phyloP scores from a whole-genome alignment of 2,888 invertebrate species.

The Mythimna impura region DNA sequence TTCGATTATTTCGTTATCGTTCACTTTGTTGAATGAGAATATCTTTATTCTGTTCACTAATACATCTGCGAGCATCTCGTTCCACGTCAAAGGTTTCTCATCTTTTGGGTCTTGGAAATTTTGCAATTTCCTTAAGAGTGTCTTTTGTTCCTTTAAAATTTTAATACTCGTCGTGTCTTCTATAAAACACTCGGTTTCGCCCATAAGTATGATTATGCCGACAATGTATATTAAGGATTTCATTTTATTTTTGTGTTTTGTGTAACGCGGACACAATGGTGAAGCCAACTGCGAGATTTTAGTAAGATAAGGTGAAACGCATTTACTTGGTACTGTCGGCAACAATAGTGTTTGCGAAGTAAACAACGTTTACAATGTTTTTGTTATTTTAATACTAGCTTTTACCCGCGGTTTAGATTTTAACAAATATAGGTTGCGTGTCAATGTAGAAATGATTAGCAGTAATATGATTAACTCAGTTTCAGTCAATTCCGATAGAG shows the following conservation, averaged over 20 bases:
- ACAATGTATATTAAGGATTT: conserved; percentile 76
- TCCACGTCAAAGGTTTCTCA: conserved; percentile 80
- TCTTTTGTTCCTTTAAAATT: conserved; percentile 73
- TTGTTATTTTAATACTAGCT: too few relatives aligned
- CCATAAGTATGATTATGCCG: conserved; percentile 75
- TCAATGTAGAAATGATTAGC: too few relatives aligned
- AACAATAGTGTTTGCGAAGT: conserved; percentile 52
- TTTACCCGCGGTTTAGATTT: too few relatives aligned
- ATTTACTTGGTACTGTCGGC: conserved; percentile 75
- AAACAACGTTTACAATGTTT: neutral
- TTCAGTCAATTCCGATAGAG: too few relatives aligned
- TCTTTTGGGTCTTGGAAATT: conserved; percentile 73
- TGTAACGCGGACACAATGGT: conserved; percentile 76
- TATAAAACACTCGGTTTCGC: conserved; percentile 71
- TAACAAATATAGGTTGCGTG: too few relatives aligned
- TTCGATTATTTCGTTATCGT: conserved; percentile 61
- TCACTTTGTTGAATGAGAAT: conserved; percentile 72
- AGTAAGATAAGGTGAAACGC: conserved; percentile 78
- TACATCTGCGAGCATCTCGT: conserved; percentile 82
- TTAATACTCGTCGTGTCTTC: conserved; percentile 67
- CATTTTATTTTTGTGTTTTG: conserved; percentile 78
- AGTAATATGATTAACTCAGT: too few relatives aligned
- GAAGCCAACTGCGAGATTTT: conserved; percentile 80
- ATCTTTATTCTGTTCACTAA: conserved; percentile 81
- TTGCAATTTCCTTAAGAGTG: conserved; percentile 83